Conservation (phyloP, 2,797 vertebrate species). For the Buceros bicornis region DNA sequence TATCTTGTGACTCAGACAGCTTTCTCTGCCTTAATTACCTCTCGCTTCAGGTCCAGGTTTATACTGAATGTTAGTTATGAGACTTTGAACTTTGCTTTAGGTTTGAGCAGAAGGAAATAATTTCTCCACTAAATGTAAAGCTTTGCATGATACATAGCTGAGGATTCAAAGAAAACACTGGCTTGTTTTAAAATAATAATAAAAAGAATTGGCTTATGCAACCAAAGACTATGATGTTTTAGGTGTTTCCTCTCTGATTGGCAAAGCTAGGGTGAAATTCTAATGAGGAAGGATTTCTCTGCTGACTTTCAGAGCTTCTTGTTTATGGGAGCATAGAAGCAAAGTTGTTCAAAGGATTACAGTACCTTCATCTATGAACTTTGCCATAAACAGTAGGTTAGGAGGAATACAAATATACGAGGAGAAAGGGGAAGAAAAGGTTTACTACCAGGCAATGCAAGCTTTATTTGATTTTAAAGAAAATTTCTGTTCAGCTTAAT, state of each 20-base stretch:
- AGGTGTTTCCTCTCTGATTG: slow-evolving; percentile 18
- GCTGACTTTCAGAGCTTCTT: not conserved
- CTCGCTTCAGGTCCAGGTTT: not conserved
- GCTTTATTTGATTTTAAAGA: not conserved
- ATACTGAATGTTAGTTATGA: not conserved
- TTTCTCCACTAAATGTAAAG: not conserved
- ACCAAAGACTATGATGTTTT: not conserved
- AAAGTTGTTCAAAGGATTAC: slow-evolving; percentile 18
- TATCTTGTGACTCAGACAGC: not conserved
- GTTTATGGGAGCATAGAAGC: not conserved
- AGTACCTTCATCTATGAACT: not conserved
- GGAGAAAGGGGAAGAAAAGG: not conserved
- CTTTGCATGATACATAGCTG: not conserved
- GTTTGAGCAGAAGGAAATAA: not conserved
- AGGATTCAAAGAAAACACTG: not conserved
- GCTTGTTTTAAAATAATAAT: not conserved
- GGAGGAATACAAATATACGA: not conserved
- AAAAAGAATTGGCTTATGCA: not conserved
- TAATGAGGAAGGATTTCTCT: slow-evolving; percentile 7
- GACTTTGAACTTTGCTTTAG: not conserved
- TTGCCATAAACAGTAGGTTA: not conserved
- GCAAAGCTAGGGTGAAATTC: slow-evolving; percentile 1
- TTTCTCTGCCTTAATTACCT: not conserved
- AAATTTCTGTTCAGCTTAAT: not conserved
- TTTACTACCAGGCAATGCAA: not conserved